Percentiles rank a stretch among this genome's conserved stretches.
Evolutionary conservation across 2,888 invertebrate species (phyloP).

Genomic region (Anarsia innoxiella): DNA sequence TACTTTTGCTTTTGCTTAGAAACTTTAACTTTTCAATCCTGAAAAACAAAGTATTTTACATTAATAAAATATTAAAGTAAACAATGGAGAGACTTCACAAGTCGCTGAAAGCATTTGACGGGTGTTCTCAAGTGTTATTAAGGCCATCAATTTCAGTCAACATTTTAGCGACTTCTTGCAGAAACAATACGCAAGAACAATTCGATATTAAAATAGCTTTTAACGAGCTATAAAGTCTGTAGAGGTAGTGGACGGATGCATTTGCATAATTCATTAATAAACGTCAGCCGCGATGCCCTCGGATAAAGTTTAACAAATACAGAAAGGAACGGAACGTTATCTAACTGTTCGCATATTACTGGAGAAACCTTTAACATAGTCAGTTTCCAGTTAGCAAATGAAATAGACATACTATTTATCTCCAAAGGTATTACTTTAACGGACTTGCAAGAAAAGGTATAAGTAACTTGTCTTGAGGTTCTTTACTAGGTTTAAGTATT

Average conservation of each 20-base stretch:
- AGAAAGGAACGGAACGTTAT: constrained; percentile 37
- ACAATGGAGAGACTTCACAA: background rate
- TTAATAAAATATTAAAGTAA: background rate
- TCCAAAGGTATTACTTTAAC: no score
- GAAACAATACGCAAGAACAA: constrained; percentile 30
- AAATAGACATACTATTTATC: no score
- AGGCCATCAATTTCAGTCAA: constrained; percentile 16
- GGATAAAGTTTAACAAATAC: constrained; percentile 61
- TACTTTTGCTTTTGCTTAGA: no score
- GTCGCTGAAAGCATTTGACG: constrained; percentile 11
- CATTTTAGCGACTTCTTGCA: constrained; percentile 25
- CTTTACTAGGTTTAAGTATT: no score
- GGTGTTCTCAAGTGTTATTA: constrained; percentile 8
- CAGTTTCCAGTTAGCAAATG: no score
- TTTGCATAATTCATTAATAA: constrained; percentile 70
- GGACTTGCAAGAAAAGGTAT: no score
- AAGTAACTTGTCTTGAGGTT: no score
- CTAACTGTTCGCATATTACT: constrained; percentile 21
- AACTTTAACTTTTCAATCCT: no score
- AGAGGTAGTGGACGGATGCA: constrained; percentile 38
- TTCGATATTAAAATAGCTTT: constrained; percentile 44
- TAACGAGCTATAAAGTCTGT: constrained; percentile 51
- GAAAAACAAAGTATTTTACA: no score
- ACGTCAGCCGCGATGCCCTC: constrained; percentile 57
- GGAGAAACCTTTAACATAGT: no score